A percentile compares a stretch with the other conserved stretches of the same genome.
These are phyloP conservation scores for Euzophera pinguis DNA, from an alignment of 2,888 invertebrate genomes.

Conservation along the genomic window DNA sequence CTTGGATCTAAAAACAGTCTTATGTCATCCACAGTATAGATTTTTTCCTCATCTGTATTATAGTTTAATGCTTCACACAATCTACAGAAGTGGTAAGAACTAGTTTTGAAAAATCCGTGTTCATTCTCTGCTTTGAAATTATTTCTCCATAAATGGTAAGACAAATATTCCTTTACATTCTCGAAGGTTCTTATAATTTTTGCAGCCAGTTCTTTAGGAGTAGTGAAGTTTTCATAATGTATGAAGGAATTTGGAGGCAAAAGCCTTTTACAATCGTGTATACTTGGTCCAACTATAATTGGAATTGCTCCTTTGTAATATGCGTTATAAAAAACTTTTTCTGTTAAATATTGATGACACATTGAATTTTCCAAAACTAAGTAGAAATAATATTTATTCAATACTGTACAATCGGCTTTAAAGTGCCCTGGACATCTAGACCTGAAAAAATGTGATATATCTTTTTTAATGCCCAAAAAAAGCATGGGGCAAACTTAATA, in stretches of 20 bases:
- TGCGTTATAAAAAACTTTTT: constrained; percentile 77
- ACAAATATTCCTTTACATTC: constrained; percentile 43
- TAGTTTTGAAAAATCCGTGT: constrained; percentile 83
- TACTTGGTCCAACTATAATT: constrained; percentile 73
- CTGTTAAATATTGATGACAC: constrained; percentile 85
- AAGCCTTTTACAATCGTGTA: constrained; percentile 64
- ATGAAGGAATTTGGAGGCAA: constrained; percentile 83
- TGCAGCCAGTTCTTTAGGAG: constrained; percentile 69
- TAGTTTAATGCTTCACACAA: constrained; percentile 84
- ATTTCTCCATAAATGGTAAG: constrained; percentile 81
- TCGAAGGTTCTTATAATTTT: constrained; percentile 69
- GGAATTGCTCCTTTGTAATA: constrained; percentile 24
- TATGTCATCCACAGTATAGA: constrained; percentile 37
- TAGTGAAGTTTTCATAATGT: constrained; percentile 77
- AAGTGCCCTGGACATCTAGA: constrained; percentile 81
- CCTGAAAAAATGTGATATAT: no score
- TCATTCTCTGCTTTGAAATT: constrained; percentile 80
- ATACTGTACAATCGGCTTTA: constrained; percentile 74
- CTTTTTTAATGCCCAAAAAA: not conserved
- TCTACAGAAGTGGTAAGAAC: constrained; percentile 81
- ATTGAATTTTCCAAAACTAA: constrained; percentile 85
- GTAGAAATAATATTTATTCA: constrained; percentile 83
- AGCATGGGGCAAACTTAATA: no score
- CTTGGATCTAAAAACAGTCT: constrained; percentile 37
- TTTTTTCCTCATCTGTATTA: constrained; percentile 52